Evolutionary conservation across 1,140 invertebrate species (phyloP), one percentile per base, ranked within the genome.

Genomic region (Cherax destructor): DNA sequence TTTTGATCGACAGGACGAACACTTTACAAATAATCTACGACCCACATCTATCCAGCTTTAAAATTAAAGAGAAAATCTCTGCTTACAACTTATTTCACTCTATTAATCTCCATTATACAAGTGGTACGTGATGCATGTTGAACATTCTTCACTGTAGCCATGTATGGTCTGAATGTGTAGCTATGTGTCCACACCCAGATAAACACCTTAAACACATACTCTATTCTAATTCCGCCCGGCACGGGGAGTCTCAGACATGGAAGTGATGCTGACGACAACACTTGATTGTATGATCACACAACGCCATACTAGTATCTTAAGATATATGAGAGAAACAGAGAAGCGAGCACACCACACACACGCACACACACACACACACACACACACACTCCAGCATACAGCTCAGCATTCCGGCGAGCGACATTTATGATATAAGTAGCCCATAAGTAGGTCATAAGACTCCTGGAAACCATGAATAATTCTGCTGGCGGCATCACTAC

Each of bases 371-470:
- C 10, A 65, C 61, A 65, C 4, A 74, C 21, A 13, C 7, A 24
- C 69, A 74, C 69, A 74, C 6, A 74, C 69, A 74, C 69, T 74
- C 24, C 5, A 74, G 69, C 7, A 6, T 30, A 74, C 4, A 74
- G n/a, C 69, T 74, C 69, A 74, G 69, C 69, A 74, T 74, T 74
- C 69, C 69, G 24, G 69, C 11, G 69, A n/a, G 69, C 24, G 69
- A 74, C 69, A 30, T 74, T 74, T 74, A 74, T 74, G 69, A 74
- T 74, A 74, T 74, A 74, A 74, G 69, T 74, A n/a, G 69, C 7
- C 69, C 24, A 74, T 74, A 74, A 74, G 69, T 74, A 74, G 69
- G 69, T 30, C 69, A 74, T 74, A 74, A 74, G 69, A 9, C 69
- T 11, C 69, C 69, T 10, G 2, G 18, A 21, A 6, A 21, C 69